phyloP scores from a whole-genome alignment of 2,113 vertebrate genomes.

The Sander lucioperca region DNA sequence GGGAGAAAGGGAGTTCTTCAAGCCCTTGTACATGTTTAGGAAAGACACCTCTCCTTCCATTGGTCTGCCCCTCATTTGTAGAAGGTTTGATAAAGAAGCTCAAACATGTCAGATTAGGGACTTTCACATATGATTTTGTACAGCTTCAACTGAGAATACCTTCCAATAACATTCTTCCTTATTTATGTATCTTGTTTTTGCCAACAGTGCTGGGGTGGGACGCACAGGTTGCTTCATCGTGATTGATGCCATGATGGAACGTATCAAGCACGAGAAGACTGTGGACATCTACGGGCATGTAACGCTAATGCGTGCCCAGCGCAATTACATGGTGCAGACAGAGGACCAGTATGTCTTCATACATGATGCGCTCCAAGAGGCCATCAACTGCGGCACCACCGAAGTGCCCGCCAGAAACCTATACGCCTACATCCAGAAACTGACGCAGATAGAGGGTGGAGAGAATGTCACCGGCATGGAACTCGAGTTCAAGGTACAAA shows the following conservation, averaged over 20 bases:
- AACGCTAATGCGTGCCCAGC: constrained; percentile 98
- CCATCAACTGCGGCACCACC: constrained; percentile 98
- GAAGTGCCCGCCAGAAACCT: constrained; percentile 99
- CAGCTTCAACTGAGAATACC: neutral
- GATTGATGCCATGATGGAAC: constrained; percentile 99
- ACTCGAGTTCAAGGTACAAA: constrained; percentile 96
- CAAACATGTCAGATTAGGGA: neutral
- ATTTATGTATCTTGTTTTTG: constrained; percentile 38
- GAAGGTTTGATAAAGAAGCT: neutral
- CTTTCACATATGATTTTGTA: neutral
- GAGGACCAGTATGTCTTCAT: constrained; percentile 99
- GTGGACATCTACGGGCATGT: constrained; percentile 99
- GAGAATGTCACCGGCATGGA: constrained; percentile 99
- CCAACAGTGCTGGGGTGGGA: constrained; percentile 93
- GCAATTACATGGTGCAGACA: constrained; percentile 99
- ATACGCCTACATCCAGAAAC: constrained; percentile 99
- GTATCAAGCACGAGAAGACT: constrained; percentile 99
- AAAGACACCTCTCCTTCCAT: constrained; percentile 14
- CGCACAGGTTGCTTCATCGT: constrained; percentile 99
- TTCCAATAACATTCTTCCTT: neutral
- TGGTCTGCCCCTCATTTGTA: neutral
- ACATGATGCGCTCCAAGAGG: constrained; percentile 97
- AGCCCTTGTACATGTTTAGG: constrained; percentile 2
- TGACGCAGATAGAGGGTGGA: constrained; percentile 96
- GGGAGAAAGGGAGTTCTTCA: constrained; percentile 33